A percentile compares a stretch with the other conserved stretches of the same genome.
Conservation (phyloP, 2,888 invertebrate genomes). For the Liopterus haemorrhoidalis region DNA sequence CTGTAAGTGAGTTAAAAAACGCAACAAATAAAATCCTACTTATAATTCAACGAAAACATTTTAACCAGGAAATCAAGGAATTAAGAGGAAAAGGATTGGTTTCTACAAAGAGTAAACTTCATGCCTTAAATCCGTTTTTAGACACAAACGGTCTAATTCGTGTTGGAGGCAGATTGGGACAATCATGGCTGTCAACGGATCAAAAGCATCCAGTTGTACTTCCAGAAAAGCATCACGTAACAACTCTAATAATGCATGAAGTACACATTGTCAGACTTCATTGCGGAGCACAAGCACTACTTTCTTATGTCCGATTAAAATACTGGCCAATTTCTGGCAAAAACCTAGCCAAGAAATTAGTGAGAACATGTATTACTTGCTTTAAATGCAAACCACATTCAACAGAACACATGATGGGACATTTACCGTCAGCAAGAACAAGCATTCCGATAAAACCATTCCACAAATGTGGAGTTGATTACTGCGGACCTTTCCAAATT, state of each 20-base stretch:
- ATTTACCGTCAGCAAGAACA: conserved; percentile 5
- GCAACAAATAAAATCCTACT: neutral
- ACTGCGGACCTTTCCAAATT: neutral
- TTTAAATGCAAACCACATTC: no score
- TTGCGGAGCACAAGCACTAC: no score
- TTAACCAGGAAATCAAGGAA: no score
- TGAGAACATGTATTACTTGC: neutral
- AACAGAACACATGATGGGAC: neutral
- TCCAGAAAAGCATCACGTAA: no score
- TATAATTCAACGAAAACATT: no score
- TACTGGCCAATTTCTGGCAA: conserved; percentile 1
- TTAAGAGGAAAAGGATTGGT: no score
- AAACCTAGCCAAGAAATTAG: neutral
- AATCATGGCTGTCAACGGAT: no score
- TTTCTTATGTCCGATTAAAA: neutral
- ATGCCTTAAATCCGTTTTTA: no score
- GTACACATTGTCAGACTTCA: neutral
- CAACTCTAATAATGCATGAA: conserved; percentile 1
- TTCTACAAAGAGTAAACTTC: no score
- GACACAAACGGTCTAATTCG: no score
- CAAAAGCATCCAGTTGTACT: no score
- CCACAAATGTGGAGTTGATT: neutral
- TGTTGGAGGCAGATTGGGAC: no score
- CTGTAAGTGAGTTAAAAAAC: neutral
- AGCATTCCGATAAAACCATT: neutral